Evolutionary conservation across 2,797 vertebrate genomes (phyloP), one percentile per base, ranked within the genome.

Genomic region (Xenentodon cancila): DNA sequence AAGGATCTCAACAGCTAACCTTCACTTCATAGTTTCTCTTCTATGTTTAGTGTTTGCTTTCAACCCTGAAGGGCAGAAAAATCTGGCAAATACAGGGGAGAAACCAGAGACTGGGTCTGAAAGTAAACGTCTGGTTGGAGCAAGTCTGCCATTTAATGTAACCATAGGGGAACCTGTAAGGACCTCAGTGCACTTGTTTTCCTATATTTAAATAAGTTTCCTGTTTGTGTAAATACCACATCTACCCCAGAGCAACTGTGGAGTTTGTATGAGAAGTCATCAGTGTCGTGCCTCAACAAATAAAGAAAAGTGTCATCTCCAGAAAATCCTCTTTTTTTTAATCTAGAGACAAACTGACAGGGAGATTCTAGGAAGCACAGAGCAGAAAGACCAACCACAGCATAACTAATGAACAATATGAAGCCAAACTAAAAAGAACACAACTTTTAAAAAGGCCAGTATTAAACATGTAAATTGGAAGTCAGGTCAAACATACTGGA

Each of bases 331-430:
- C 12, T 37, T 69, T 64, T 64, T 64, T 80, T 48, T 21, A 15
- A 48, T 13, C 7, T 12, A 48, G 11, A 21, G 19, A 48, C 13
- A 40, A 68, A 84, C 49, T 64, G 80, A 75, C 75, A 59, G 51
- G 17, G 43, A 53, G 68, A 71, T 19, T 70, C 59, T 50, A 20
- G 59, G 61, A 67, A 72, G 22, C 22, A 25, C 56, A 47, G 43
- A 20, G 48, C 56, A 62, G 49, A 73, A 76, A 67, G 40, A 60
- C 59, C 53, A 15, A 63, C 59, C 53, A 15, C 74, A 60, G 75
- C 70, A 60, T 52, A 77, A 57, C 52, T 40, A 55, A 49, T 44
- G n/a, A 61, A 67, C 34, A 54, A 59, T 54, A 65, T 34, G 25
- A 59, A 21, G 48, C 53, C 66, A 66, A 45, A 62, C 49, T 60